These are phyloP conservation scores for Cosmia trapezina DNA, from an alignment of 2,888 invertebrate species.

Conservation along the genomic window DNA sequence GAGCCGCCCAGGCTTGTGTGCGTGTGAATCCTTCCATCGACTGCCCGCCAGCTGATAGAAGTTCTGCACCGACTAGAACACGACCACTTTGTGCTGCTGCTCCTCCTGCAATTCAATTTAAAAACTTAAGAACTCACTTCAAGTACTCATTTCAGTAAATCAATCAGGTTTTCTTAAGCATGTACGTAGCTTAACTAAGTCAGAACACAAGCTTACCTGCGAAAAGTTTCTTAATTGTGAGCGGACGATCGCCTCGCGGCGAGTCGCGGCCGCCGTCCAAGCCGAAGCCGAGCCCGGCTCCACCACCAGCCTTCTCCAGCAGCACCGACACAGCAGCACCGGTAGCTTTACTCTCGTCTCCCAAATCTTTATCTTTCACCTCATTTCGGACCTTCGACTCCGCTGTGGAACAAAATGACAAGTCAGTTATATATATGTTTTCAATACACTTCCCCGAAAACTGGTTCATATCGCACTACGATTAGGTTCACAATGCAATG, in stretches of 20 bases:
- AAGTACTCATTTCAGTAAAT: not conserved
- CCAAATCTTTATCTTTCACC: conserved; percentile 55
- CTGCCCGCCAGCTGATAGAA: conserved; percentile 95
- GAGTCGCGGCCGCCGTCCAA: conserved; percentile 98
- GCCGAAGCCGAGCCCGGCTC: conserved; percentile 97
- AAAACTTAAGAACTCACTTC: not conserved
- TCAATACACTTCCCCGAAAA: no score
- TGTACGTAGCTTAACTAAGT: not conserved
- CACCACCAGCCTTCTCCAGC: conserved; percentile 91
- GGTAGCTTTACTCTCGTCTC: conserved; percentile 63
- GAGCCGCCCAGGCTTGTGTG: conserved; percentile 98
- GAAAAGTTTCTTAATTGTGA: conserved; percentile 97
- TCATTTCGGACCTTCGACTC: conserved; percentile 84
- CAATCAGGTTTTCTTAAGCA: not conserved
- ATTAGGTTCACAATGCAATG: no score
- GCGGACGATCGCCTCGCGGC: conserved; percentile 96
- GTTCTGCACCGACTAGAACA: conserved; percentile 96
- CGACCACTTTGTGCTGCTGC: conserved; percentile 96
- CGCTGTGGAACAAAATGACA: conserved; percentile 72
- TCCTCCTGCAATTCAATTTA: conserved; percentile 92
- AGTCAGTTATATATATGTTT: conserved; percentile 5
- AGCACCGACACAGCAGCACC: conserved; percentile 83
- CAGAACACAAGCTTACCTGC: conserved; percentile 92
- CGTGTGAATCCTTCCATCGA: conserved; percentile 96
- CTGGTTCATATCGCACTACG: no score